Base-by-base conservation (phyloP, 2,888 invertebrate genomes). In the Schizaphis graminum region DNA sequence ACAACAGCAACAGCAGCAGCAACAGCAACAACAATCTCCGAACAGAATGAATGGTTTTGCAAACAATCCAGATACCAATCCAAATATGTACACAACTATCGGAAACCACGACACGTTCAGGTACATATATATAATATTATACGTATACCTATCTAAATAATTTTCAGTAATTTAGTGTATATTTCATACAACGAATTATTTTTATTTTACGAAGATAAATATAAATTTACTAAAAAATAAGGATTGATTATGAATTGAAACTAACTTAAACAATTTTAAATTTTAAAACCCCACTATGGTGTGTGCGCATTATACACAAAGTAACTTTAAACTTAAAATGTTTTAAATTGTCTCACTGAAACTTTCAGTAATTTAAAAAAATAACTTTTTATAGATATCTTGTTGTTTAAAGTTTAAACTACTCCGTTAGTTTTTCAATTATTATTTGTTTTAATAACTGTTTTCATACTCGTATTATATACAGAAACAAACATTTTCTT, bases 91-190 rank as follows among this genome's bases (percentile, higher is more conserved):
- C 91, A 93, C 95, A 28, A 88, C 94, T 44, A 94, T 95, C 57
- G 94, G 95, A 47, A 94, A 95, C 85, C 94, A 95, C 49, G 98
- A 98, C 95, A 97, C 97, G 95, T 98, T 98, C 96, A 98, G 98
- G 98, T 98, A 96, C 3, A 35, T 77, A 35, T 77, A 35, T 3
- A 13, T 4, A 35, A 21, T 77, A 67, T 67, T 67, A 67, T 67
- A 67, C 0, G 44, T 47, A 35, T 35, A 35, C 21, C 21, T 35
- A 21, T 7, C 21, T 77, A 35, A 35, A 77, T 35, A 41, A 35
- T 77, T 44, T 44, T 7, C 77, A 77, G 77, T 24, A 35, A 35
- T 8, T 77, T 41, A 21, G 35, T 77, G 35, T 35, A 35, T 21
- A 35, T 35, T 4, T 8, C 13, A n/a, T n/a, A n/a, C 35, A 16